phyloP scores from a whole-genome alignment of 2,888 invertebrate species.

The Platycnemis pennipes region DNA sequence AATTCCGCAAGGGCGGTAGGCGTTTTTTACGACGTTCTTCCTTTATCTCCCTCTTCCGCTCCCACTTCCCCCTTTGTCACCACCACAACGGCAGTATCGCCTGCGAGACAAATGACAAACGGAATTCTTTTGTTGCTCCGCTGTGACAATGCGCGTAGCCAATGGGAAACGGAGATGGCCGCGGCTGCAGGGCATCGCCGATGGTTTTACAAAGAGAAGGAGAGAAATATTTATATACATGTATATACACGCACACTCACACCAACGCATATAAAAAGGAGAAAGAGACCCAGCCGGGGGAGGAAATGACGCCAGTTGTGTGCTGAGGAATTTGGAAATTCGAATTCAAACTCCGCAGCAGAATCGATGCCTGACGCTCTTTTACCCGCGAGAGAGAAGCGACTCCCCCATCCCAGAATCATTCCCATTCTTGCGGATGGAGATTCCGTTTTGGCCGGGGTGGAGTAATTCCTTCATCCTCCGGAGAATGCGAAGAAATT shows the following conservation, averaged over 20 bases:
- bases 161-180: constrained; percentile 66
- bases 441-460: constrained; percentile 40
- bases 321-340: constrained; percentile 35
- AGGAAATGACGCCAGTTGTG: constrained; percentile 36
- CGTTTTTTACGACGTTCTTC: constrained; percentile 45
- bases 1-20: background rate
- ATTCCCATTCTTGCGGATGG: constrained; percentile 38
- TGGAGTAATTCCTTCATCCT: background rate
- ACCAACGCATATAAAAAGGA: background rate
- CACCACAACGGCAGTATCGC: constrained; percentile 55
- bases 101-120: constrained; percentile 49
- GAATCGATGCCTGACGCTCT: constrained; percentile 41
- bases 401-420: constrained; percentile 40
- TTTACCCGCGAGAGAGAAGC: background rate
- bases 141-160: background rate
- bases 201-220: constrained; percentile 15
- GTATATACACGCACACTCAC: background rate
- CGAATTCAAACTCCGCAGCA: constrained; percentile 37
- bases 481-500: constrained; percentile 20
- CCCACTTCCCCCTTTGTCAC: constrained; percentile 47
- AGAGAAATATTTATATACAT: background rate
- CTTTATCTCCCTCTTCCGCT: background rate
- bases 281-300: background rate
- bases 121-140: constrained; percentile 58
- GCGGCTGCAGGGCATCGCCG: constrained; percentile 22